Evolutionary conservation across 2,113 vertebrate genomes (phyloP), one percentile per base, ranked within the genome.

Genomic region (Thunnus maccoyii): DNA sequence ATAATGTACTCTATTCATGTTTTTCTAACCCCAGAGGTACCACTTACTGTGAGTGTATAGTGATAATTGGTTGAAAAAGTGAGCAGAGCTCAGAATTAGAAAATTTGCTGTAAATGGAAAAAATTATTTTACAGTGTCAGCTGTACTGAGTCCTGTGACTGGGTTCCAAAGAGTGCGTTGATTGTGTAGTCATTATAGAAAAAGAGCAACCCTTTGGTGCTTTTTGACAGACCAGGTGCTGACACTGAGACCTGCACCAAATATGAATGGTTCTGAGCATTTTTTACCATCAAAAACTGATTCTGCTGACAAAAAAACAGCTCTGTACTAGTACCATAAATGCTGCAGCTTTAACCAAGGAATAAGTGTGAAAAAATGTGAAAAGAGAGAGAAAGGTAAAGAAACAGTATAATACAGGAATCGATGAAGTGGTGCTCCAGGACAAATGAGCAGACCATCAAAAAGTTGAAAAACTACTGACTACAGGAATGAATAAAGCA

Each of bases 61-160:
- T 27, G 25, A 76, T 73, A 86, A 88, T 78, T 88, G 75, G 63
- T 50, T 77, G 50, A 77, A 82, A 83, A 77, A 76, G 70, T 20
- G 51, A 82, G 63, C 36, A 54, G 57, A 17, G 68, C 64, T 85
- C 52, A 22, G 55, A 82, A 88, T 82, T 62, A 62, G 36, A 73
- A 85, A 67, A 67, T 60, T 18, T 70, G 32, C 58, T 76, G 44
- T 30, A 63, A 77, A 63, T 30, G 68, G 41, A 72, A 27, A 55
- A 56, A 73, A 46, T 1, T 41, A 58, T 65, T 74, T 63, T 48
- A 60, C 64, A 69, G 62, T 51, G 12, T 80, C 22, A 8, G 9
- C 70, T 61, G 11, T 46, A 60, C 50, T 25, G 3, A n/a, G 11
- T 64, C 41, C 5, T 14, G 46, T 61, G 14, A 2, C 58, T 20